Conservation (phyloP, 2,113 vertebrate species). For the Trogon melanurus region DNA sequence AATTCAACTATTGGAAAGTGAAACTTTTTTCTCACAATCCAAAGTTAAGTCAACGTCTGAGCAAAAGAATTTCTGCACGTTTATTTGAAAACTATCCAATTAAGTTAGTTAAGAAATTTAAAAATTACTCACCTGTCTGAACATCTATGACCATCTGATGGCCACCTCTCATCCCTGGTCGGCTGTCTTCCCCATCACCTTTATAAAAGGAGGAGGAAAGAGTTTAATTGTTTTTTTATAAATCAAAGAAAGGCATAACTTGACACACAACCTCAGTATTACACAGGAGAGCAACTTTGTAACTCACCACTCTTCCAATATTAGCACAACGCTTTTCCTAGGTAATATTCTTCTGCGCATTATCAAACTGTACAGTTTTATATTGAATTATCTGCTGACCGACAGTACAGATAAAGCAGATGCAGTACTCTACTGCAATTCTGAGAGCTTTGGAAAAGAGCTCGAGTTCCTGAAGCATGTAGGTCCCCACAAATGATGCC, state of each 20-base stretch:
- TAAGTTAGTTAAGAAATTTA: background rate
- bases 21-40: background rate
- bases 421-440: background rate
- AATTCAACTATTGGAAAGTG: background rate
- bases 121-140: conserved; percentile 87
- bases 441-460: background rate
- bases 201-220: background rate
- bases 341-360: background rate
- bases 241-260: background rate
- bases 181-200: conserved; percentile 95
- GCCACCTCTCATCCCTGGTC: conserved; percentile 97
- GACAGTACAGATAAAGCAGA: background rate
- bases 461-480: background rate
- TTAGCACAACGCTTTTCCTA: background rate
- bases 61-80: background rate
- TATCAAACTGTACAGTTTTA: background rate
- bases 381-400: background rate
- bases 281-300: background rate
- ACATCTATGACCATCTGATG: conserved; percentile 99
- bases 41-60: background rate
- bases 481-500: background rate
- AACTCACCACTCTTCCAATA: background rate
- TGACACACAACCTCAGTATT: background rate
- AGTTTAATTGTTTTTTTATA: background rate
- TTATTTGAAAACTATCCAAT: background rate